Evolutionary conservation across 2,113 vertebrate species (phyloP), one percentile per base, ranked within the genome.

Genomic region (Oxyura jamaicensis): DNA sequence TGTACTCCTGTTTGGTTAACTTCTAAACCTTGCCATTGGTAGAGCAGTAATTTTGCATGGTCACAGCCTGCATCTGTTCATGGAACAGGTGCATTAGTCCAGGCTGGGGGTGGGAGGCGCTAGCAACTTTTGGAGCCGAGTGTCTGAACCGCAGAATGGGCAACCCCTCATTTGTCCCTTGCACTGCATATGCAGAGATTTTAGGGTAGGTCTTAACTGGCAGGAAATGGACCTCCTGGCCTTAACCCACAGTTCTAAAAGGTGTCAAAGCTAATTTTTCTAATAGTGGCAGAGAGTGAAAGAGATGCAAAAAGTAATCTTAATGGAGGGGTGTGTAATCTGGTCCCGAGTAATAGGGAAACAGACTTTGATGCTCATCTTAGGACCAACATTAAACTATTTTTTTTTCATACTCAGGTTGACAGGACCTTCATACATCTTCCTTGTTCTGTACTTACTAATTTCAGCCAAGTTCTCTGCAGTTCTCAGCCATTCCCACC

Each of bases 231-330:
- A 33, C 33, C 20, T 48, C 26, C 50, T 35, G 22, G 10, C 29
- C 58, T 65, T 53, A 83, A 66, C 19, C 20, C 14, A 26, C 6
- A 13, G 0, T 58, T 35, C 23, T 52, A 52, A 33, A 21, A 36
- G 39, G 21, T 28, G 73, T 58, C 39, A 42, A 39, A 42, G 25
- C 18, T 75, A 3, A 36, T 39, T 68, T 74, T 84, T 55, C 21
- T 56, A n/a, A 33, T 25, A 0, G 0, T 6, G 29, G 56, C 59
- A 58, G 35, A 76, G 18, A 3, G 8, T 9, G 6, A 74, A 66
- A 75, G 62, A 72, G 6, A 41, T 67, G 15, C 56, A 85, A 59
- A 58, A 93, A 25, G 11, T 1, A 20, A 2, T 20, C 2, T 6
- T n/a, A 46, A 52, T 2, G 7, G 42, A 84, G 56, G 66, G 15